phyloP scores from a whole-genome alignment of 2,888 invertebrate genomes.

The Hypomecis atomaria region DNA sequence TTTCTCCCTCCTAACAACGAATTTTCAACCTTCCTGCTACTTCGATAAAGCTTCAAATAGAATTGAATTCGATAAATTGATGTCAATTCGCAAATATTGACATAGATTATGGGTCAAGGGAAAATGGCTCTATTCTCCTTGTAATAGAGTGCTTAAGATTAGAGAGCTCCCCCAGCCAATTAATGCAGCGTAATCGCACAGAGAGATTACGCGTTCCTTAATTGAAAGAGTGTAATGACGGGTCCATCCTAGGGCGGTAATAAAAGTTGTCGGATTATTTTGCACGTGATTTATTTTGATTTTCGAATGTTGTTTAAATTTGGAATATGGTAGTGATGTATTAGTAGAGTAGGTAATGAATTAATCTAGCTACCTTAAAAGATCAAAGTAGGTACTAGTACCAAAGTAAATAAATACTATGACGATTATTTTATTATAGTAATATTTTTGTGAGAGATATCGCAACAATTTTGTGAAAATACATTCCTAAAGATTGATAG shows the following conservation, averaged over 20 bases:
- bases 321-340: slow-evolving; percentile 15
- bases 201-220: slow-evolving; percentile 77
- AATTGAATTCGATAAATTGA: slow-evolving; percentile 43
- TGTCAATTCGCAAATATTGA: slow-evolving; percentile 75
- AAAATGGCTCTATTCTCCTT: slow-evolving; percentile 53
- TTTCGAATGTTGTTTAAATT: slow-evolving; percentile 34
- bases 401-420: no score
- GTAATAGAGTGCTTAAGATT: slow-evolving; percentile 47
- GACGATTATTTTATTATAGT: no score
- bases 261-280: slow-evolving; percentile 40
- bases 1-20: slow-evolving; percentile 42
- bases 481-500: no score
- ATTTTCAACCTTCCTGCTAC: slow-evolving; percentile 46
- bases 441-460: no score
- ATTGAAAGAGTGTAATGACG: slow-evolving; percentile 77
- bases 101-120: slow-evolving; percentile 55
- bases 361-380: no score
- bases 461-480: no score
- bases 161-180: slow-evolving; percentile 71
- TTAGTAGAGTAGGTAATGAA: no score
- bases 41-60: slow-evolving; percentile 50
- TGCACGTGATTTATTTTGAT: slow-evolving; percentile 41
- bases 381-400: no score
- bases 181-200: slow-evolving; percentile 82
- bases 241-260: slow-evolving; percentile 42